These are phyloP conservation scores for Cremastobaeus sp. DNA, from an alignment of 2,888 invertebrate species.

Conservation along the genomic window DNA sequence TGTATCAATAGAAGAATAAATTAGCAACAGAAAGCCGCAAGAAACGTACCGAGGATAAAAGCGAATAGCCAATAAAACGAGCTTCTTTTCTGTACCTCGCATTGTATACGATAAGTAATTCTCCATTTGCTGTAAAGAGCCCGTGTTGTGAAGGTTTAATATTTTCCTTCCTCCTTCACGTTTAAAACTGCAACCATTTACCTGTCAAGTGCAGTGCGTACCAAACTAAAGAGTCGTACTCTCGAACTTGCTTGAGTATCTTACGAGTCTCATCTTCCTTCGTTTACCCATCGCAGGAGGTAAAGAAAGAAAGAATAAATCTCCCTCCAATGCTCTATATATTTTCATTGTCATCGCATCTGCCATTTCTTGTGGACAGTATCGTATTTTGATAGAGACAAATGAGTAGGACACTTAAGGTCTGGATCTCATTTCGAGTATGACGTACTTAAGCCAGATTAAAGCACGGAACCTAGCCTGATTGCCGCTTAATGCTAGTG, in stretches of 20 bases:
- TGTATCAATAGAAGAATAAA: conserved; percentile 25
- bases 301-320: conserved; percentile 49
- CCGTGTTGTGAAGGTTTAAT: conserved; percentile 35
- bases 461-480: no score
- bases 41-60: conserved; percentile 29
- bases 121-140: conserved; percentile 49
- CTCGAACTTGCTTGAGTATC: conserved; percentile 53
- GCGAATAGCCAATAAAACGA: conserved; percentile 30
- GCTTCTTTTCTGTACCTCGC: conserved; percentile 17
- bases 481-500: no score
- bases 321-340: conserved; percentile 50
- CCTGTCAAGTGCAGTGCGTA: conserved; percentile 59
- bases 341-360: conserved; percentile 61
- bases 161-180: conserved; percentile 32
- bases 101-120: conserved; percentile 20
- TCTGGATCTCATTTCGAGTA: conserved; percentile 37
- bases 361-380: conserved; percentile 52
- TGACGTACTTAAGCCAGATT: conserved; percentile 45
- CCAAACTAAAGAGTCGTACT: conserved; percentile 19
- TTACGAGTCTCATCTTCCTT: conserved; percentile 49
- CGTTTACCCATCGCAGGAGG: conserved; percentile 52
- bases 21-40: conserved; percentile 15
- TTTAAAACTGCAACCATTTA: conserved; percentile 52
- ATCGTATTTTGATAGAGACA: conserved; percentile 60
- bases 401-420: conserved; percentile 55